Conservation (phyloP, 2,797 vertebrate genomes). For the Rachycentron canadum region DNA sequence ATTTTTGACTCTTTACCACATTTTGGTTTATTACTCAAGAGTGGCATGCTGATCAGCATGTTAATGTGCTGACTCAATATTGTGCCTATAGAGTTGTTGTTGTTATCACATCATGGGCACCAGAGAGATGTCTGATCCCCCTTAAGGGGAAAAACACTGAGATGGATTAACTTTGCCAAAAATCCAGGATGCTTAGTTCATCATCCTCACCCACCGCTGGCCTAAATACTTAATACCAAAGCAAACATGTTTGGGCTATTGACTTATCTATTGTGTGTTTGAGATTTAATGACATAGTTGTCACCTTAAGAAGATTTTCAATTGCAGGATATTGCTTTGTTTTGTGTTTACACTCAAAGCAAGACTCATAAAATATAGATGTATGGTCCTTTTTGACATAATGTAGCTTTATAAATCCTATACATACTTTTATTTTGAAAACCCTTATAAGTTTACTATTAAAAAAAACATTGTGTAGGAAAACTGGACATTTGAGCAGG, state of each 20-base stretch:
- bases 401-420: not conserved
- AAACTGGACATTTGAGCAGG: not conserved
- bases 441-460: too few species aligned
- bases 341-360: conserved; percentile 13
- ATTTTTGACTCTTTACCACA: conserved; percentile 50
- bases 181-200: conserved; percentile 54
- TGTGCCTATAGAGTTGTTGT: conserved; percentile 45
- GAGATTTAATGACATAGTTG: conserved; percentile 45
- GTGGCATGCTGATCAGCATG: conserved; percentile 55
- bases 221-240: conserved; percentile 83
- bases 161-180: conserved; percentile 66
- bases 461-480: too few species aligned
- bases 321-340: conserved; percentile 18
- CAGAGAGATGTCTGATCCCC: conserved; percentile 51
- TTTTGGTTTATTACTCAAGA: conserved; percentile 66
- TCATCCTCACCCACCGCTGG: conserved; percentile 57
- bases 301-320: conserved; percentile 24
- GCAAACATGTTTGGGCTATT: conserved; percentile 64
- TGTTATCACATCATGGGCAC: conserved; percentile 45
- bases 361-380: not conserved
- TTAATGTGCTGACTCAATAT: conserved; percentile 68
- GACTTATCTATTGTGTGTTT: conserved; percentile 45
- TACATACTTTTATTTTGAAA: not conserved
- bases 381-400: not conserved
- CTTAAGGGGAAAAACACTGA: conserved; percentile 25